Base-by-base conservation (phyloP, 2,888 invertebrate genomes). In the Lucinisca nassula region DNA sequence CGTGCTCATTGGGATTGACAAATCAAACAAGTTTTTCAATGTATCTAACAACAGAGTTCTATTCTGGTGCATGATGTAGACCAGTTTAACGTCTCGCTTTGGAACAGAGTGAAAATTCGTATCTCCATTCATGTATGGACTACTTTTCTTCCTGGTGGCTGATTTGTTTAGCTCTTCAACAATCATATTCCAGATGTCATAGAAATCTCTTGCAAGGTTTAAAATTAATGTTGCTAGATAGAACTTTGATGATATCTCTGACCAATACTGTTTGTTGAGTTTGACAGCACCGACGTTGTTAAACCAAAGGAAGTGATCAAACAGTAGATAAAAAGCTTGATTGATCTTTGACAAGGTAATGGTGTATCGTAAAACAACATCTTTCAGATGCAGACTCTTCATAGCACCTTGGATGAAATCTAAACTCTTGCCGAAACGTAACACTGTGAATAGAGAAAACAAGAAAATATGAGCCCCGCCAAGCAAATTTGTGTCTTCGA, bases 281-380 rank as follows among this genome's bases (percentile, higher is more conserved):
- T 95, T 93, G 21, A 96, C 92, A 30, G 96, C 93, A 27, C 96
- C 96, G 37, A 95, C 92, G 82, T 95, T 92, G 3, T 98, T 98
- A 1, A 98, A 96, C 98, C 98, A 99, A 45, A 98, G 97, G 45
- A 98, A 97, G 95, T 99, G 98, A 96, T 99, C 99, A 21, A 98
- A 97, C 73, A 98, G 97, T 1, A 99, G 97, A 94, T 97, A 99
- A 37, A 98, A 95, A 0, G 98, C 97, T 95, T 98, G 98, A 37
- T 98, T 97, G 78, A 99, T 97, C 97, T 98, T 98, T 87, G 98
- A 98, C 77, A 98, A 95, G 0, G 98, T 98, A 49, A 98, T 96
- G 38, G 98, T 98, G 14, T 98, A 96, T 91, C 98, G 97, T 30
- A 98, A 96, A 3, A 97, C 97, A 24, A 97, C 95, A 95, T 98